These are phyloP conservation scores for Tympanoctomys barrerae DNA, from an alignment of 2,797 vertebrate species.

Conservation along the genomic window DNA sequence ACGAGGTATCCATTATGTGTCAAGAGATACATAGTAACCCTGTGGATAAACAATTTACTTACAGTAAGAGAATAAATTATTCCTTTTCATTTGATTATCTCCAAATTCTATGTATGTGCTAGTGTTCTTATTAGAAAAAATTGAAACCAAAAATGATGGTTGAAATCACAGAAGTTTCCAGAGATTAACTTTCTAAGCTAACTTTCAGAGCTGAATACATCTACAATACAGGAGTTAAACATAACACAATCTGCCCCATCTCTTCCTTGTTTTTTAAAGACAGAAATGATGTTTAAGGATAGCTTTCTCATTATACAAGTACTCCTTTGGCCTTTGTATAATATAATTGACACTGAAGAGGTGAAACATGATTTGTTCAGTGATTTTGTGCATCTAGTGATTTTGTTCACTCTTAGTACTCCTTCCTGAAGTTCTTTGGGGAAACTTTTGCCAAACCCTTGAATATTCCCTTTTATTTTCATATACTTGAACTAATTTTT, in stretches of 20 bases:
- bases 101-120: neutral
- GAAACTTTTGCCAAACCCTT: conserved; percentile 44
- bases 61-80: neutral
- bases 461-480: conserved; percentile 35
- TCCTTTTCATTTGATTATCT: conserved; percentile 45
- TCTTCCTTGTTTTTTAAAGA: neutral
- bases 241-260: neutral
- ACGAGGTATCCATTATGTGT: neutral
- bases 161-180: conserved; percentile 18
- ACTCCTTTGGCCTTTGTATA: neutral
- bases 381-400: neutral
- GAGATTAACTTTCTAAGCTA: neutral
- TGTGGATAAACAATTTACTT: neutral
- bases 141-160: neutral
- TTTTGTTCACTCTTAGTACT: neutral
- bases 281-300: neutral
- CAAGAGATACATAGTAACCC: neutral
- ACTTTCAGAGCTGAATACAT: neutral
- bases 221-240: neutral
- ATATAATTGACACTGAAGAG: neutral
- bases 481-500: conserved; percentile 48
- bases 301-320: neutral
- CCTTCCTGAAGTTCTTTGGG: conserved; percentile 34
- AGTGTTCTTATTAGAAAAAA: conserved; percentile 31
- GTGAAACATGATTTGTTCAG: conserved; percentile 10